Evolutionary conservation across 2,888 invertebrate species (phyloP).

Genomic region (Chrysolina oricalcia): DNA sequence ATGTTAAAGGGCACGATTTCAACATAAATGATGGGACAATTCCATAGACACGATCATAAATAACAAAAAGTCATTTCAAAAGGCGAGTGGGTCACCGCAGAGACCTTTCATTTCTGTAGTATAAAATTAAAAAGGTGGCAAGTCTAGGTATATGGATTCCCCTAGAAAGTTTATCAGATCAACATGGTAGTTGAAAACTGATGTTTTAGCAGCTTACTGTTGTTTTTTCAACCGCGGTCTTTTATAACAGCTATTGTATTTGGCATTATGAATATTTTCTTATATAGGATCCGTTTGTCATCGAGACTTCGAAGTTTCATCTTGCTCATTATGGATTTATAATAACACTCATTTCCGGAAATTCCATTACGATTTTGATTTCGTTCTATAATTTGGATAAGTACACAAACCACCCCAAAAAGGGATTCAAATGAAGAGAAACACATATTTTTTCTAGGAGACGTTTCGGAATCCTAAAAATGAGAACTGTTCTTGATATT

Average conservation of each 20-base stretch:
- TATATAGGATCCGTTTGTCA: too few relatives aligned
- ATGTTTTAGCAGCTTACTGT: constrained; percentile 67
- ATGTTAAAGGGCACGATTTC: constrained; percentile 61
- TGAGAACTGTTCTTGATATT: too few relatives aligned
- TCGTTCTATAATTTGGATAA: too few relatives aligned
- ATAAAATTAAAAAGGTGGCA: neutral
- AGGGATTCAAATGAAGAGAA: too few relatives aligned
- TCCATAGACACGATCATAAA: constrained; percentile 61
- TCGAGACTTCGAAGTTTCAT: too few relatives aligned
- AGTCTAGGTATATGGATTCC: constrained; percentile 48
- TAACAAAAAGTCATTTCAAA: constrained; percentile 58
- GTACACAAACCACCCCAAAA: too few relatives aligned
- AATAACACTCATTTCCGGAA: too few relatives aligned
- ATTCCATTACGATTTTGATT: too few relatives aligned
- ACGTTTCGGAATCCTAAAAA: too few relatives aligned
- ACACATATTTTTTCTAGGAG: too few relatives aligned
- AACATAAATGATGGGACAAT: constrained; percentile 66
- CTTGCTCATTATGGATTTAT: too few relatives aligned
- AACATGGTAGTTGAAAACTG: constrained; percentile 62
- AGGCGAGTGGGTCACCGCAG: constrained; percentile 41
- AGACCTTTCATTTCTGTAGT: constrained; percentile 8
- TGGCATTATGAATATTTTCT: neutral
- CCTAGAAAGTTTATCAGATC: constrained; percentile 63
- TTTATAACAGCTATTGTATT: neutral
- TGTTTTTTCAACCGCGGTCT: constrained; percentile 41